Conservation (phyloP, 2,797 vertebrate species). For the Acrocephalus scirpaceus region DNA sequence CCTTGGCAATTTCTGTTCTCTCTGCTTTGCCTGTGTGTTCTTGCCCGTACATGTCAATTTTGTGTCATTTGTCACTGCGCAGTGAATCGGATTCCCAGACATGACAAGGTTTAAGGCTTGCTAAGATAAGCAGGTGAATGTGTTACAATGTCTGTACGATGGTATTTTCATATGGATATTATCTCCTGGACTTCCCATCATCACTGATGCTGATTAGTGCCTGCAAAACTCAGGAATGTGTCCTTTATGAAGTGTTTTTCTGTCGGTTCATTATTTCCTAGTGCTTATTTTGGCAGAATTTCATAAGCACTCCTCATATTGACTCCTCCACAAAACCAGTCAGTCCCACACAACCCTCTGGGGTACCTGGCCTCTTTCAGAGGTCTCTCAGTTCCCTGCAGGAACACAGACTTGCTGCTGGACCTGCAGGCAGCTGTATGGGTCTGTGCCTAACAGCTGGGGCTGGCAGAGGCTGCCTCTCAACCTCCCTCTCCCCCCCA, state of each 20-base stretch:
- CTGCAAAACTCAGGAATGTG: not conserved
- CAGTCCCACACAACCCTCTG: not conserved
- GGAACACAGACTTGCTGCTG: not conserved
- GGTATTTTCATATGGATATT: not conserved
- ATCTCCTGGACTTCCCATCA: not conserved
- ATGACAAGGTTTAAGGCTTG: not conserved
- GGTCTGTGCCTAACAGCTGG: conserved; percentile 22
- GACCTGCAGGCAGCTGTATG: not conserved
- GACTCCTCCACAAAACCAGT: not conserved
- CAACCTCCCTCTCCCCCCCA: not conserved
- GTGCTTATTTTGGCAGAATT: not conserved
- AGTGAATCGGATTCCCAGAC: not conserved
- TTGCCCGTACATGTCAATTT: not conserved
- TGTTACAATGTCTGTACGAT: not conserved
- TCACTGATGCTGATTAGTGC: not conserved
- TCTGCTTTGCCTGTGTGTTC: not conserved
- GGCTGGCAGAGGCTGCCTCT: conserved; percentile 12
- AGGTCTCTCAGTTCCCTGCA: not conserved
- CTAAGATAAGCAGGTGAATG: not conserved
- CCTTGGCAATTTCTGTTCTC: not conserved
- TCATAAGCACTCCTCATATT: not conserved
- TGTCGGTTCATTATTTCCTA: not conserved
- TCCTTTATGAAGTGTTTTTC: not conserved
- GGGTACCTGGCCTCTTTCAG: not conserved
- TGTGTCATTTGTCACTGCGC: not conserved